A percentile compares a stretch with the other conserved stretches of the same genome.
phyloP scores from a whole-genome alignment of 2,888 invertebrate genomes.

The Nudaria mundana region DNA sequence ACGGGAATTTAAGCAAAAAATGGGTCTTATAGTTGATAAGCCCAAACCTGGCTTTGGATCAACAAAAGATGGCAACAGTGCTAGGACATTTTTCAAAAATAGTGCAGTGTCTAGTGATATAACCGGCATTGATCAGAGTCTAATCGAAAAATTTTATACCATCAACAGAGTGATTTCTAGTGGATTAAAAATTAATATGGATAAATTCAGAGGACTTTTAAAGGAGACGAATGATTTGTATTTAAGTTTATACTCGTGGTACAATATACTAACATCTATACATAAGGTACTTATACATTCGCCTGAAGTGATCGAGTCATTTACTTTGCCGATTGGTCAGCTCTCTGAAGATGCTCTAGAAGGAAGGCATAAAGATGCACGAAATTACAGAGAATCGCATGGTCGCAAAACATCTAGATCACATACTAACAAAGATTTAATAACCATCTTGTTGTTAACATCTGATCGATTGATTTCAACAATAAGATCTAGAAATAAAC shows the following conservation, averaged over 20 bases:
- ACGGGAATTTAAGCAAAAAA: background rate
- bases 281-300: background rate
- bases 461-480: too few species aligned
- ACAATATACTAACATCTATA: background rate
- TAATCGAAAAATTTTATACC: background rate
- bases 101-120: background rate
- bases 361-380: slow-evolving; percentile 1
- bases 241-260: background rate
- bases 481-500: too few species aligned
- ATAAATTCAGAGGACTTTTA: background rate
- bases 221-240: background rate
- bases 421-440: too few species aligned
- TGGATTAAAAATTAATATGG: slow-evolving; percentile 1
- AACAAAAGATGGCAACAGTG: background rate
- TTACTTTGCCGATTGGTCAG: background rate
- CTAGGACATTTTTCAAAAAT: background rate
- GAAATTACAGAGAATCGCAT: background rate
- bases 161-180: background rate
- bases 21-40: background rate
- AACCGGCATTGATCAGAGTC: background rate
- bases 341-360: background rate
- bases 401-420: background rate
- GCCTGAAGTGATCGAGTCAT: background rate
- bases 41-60: background rate
- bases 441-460: too few species aligned